Conservation (phyloP, 2,888 invertebrate species). For the Cephus pygmeus region DNA sequence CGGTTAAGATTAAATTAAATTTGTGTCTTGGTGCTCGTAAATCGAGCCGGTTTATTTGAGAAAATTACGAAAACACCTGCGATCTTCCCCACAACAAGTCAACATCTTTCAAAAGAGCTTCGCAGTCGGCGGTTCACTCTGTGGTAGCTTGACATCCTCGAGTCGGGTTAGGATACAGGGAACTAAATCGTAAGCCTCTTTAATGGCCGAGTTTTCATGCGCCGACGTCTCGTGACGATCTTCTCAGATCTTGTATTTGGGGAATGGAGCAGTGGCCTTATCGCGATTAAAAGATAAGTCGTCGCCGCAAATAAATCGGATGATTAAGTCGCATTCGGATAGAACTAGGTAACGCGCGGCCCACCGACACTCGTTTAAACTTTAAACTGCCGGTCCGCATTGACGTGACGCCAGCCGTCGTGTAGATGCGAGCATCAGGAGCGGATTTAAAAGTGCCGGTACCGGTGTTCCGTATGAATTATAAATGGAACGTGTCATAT, state of each 20-base stretch:
- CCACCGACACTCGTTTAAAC: background rate
- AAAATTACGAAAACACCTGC: background rate
- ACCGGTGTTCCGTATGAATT: constrained; percentile 21
- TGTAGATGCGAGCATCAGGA: background rate
- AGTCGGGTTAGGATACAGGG: background rate
- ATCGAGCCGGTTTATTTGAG: background rate
- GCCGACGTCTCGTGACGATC: background rate
- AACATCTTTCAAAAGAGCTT: background rate
- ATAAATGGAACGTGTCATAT: constrained; percentile 44
- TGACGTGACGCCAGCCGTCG: background rate
- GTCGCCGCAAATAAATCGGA: background rate
- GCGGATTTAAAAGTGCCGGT: constrained; percentile 9
- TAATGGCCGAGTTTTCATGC: background rate
- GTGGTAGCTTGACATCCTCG: background rate
- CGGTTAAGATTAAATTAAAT: too few relatives aligned
- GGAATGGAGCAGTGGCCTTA: background rate
- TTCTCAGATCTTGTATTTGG: background rate
- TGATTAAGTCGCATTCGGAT: background rate
- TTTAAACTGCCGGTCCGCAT: background rate
- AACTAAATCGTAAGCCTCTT: background rate
- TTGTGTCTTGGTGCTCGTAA: background rate
- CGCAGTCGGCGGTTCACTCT: background rate
- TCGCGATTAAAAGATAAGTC: background rate
- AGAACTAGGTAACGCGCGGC: background rate
- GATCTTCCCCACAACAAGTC: background rate